Conservation (phyloP, 2,113 vertebrate species). For the Passer montanus region DNA sequence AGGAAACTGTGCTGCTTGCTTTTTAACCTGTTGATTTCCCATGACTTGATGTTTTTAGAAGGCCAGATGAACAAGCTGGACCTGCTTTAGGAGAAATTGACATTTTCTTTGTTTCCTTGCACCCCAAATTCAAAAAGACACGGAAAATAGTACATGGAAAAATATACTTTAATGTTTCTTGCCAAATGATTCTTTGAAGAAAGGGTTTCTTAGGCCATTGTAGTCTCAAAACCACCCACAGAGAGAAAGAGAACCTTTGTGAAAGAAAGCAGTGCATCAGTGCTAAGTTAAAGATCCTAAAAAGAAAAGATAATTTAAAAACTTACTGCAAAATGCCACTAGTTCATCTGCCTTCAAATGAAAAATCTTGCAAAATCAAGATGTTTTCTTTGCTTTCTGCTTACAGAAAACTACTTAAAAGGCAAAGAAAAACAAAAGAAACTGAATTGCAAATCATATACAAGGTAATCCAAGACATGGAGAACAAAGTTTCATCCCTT, state of each 20-base stretch:
- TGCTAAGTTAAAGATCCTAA: not conserved
- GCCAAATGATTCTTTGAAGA: not conserved
- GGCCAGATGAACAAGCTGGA: not conserved
- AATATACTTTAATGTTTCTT: not conserved
- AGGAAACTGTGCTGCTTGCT: not conserved
- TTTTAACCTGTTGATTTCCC: not conserved
- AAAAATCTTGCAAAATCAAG: not conserved
- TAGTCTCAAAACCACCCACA: not conserved
- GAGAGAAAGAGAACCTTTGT: not conserved
- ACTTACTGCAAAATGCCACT: not conserved
- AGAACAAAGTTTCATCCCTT: not conserved
- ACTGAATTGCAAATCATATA: not conserved
- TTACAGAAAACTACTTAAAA: not conserved
- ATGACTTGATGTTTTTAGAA: not conserved
- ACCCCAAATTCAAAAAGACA: not conserved
- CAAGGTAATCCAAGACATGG: not conserved
- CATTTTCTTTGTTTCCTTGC: not conserved
- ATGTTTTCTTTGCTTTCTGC: not conserved
- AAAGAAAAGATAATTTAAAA: not conserved
- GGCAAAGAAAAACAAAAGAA: not conserved
- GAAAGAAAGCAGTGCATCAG: not conserved
- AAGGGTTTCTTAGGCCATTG: not conserved
- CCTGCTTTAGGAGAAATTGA: not conserved
- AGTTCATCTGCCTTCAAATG: not conserved
- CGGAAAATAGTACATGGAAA: not conserved